A percentile compares a stretch with the other conserved stretches of the same genome.
Evolutionary conservation across 2,113 vertebrate species (phyloP).

Genomic region (Gracilinanus agilis): DNA sequence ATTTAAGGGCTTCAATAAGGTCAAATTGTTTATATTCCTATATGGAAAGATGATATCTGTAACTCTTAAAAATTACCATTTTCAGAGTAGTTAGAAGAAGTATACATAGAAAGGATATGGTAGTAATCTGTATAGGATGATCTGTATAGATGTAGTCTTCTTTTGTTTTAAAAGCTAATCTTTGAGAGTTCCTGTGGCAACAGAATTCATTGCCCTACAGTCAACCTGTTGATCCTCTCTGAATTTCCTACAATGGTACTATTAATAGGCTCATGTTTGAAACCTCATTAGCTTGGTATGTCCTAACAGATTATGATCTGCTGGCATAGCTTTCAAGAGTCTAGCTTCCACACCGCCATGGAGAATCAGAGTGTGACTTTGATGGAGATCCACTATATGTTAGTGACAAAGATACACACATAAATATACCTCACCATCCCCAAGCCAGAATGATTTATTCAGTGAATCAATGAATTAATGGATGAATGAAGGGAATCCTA

Average conservation of each 20-base stretch:
- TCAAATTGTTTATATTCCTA: no score
- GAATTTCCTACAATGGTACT: not conserved
- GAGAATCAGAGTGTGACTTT: not conserved
- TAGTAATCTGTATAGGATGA: no score
- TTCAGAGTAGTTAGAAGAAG: no score
- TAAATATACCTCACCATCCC: not conserved
- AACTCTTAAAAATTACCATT: no score
- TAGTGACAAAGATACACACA: not conserved
- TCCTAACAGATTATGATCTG: not conserved
- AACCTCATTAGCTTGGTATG: not conserved
- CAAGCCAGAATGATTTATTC: not conserved
- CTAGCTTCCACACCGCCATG: not conserved
- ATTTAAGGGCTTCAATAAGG: no score
- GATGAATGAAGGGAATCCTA: not conserved
- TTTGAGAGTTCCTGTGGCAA: not conserved
- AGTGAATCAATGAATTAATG: not conserved
- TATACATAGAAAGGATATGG: no score
- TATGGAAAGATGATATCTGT: no score
- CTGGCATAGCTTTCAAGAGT: not conserved
- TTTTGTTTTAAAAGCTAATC: not conserved
- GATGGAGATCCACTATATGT: not conserved
- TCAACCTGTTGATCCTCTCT: not conserved
- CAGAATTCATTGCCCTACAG: not conserved
- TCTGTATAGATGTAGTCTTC: not conserved
- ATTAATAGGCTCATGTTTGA: not conserved